These are phyloP conservation scores for Plecturocebus donacophilus DNA, from an alignment of 2,113 vertebrate genomes.

Conservation along the genomic window DNA sequence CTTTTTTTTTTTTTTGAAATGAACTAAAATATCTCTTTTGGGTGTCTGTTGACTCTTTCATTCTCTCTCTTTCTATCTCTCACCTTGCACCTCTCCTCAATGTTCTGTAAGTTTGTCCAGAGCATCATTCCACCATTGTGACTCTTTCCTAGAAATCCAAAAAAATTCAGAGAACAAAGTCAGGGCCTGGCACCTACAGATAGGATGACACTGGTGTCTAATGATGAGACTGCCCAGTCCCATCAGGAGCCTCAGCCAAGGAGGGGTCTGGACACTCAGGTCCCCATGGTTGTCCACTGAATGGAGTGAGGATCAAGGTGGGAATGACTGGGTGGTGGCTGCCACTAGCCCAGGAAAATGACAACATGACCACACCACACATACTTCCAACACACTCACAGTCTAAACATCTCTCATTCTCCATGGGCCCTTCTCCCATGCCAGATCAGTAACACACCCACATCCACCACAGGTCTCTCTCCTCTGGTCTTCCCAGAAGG, in stretches of 20 bases:
- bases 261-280: too few relatives aligned
- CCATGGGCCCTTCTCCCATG: neutral
- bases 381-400: neutral
- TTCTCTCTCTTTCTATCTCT: neutral
- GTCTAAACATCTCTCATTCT: neutral
- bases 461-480: neutral
- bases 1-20: neutral
- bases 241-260: neutral
- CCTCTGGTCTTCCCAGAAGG: neutral
- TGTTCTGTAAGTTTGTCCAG: neutral
- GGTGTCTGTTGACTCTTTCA: neutral
- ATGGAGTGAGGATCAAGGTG: neutral
- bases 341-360: neutral
- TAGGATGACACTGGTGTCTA: too few relatives aligned
- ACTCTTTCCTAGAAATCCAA: neutral
- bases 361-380: accelerated
- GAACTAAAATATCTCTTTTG: neutral
- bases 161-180: constrained; percentile 22
- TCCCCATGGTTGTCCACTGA: accelerated
- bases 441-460: neutral
- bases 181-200: neutral
- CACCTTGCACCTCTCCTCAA: neutral
- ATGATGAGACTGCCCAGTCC: neutral
- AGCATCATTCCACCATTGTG: neutral
- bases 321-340: neutral